Conservation (phyloP, 2,888 invertebrate genomes). For the Cerastis leucographa region DNA sequence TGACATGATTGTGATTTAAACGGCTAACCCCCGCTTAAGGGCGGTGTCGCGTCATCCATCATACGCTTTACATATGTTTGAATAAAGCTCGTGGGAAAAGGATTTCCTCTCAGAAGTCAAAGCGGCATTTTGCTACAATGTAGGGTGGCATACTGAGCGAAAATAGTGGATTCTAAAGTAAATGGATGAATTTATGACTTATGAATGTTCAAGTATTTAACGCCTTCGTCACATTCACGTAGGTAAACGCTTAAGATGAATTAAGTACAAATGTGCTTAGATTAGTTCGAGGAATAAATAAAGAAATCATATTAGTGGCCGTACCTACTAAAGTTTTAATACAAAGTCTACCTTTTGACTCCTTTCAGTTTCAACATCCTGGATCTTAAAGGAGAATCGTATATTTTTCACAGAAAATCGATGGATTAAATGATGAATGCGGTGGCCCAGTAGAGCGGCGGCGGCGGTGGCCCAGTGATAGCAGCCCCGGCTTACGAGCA, state of each 20-base stretch:
- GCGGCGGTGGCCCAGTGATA: too few relatives aligned
- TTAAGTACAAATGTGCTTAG: neutral
- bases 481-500: too few relatives aligned
- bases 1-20: constrained; percentile 89
- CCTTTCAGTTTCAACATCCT: too few relatives aligned
- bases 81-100: constrained; percentile 91
- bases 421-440: too few relatives aligned
- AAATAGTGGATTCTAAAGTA: constrained; percentile 9
- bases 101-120: constrained; percentile 90
- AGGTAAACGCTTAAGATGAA: neutral
- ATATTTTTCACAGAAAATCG: too few relatives aligned
- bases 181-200: constrained; percentile 27
- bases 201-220: constrained; percentile 4
- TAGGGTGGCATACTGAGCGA: constrained; percentile 76
- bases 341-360: too few relatives aligned
- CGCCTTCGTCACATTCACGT: neutral
- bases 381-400: too few relatives aligned
- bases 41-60: constrained; percentile 89
- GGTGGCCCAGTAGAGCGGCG: too few relatives aligned
- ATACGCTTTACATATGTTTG: constrained; percentile 91
- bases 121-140: constrained; percentile 81
- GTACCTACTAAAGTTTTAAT: too few relatives aligned
- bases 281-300: neutral
- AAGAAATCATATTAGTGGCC: too few relatives aligned
- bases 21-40: constrained; percentile 84